Evolutionary conservation across 37 sponge, comb jelly and placozoan genomes (phyloP).

Genomic region (Oscarella lobularis): DNA sequence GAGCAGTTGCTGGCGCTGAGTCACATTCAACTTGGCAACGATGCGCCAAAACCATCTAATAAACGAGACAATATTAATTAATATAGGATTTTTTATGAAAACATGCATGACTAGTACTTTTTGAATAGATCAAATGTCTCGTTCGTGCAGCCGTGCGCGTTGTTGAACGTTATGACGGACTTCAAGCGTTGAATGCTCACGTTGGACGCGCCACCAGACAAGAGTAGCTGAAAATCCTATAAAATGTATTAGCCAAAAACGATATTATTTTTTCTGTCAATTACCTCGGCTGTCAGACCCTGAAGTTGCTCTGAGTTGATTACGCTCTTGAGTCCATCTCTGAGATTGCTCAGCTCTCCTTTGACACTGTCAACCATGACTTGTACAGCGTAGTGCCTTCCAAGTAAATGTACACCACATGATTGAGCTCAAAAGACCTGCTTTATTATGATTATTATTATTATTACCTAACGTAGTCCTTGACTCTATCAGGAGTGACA

Average conservation of each 20-base stretch:
- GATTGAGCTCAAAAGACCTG: not conserved
- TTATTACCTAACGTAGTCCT: slow-evolving; percentile 70
- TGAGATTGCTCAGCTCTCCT: slow-evolving; percentile 66
- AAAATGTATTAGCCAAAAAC: not conserved
- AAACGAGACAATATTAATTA: not conserved
- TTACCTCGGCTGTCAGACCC: slow-evolving; percentile 80
- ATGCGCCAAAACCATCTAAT: slow-evolving; percentile 84
- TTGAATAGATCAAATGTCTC: slow-evolving; percentile 48
- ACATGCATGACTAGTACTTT: slow-evolving; percentile 18
- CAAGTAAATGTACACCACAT: not conserved
- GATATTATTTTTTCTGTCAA: not conserved
- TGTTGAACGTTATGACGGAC: slow-evolving; percentile 56
- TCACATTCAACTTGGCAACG: slow-evolving; percentile 77
- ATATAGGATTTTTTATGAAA: not conserved
- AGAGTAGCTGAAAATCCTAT: slow-evolving; percentile 80
- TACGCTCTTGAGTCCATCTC: slow-evolving; percentile 56
- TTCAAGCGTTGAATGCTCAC: slow-evolving; percentile 55
- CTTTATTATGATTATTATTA: too few species aligned
- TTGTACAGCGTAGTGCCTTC: slow-evolving; percentile 60
- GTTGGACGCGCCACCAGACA: slow-evolving; percentile 76
- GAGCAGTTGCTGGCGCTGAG: slow-evolving; percentile 82
- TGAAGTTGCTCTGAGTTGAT: slow-evolving; percentile 58
- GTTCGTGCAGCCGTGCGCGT: slow-evolving; percentile 30
- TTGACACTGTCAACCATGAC: slow-evolving; percentile 71
- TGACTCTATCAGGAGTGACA: slow-evolving; percentile 63